Evolutionary conservation across 2,888 invertebrate genomes (phyloP), one percentile per base, ranked within the genome.

Genomic region (Drosophila paucipuncta): DNA sequence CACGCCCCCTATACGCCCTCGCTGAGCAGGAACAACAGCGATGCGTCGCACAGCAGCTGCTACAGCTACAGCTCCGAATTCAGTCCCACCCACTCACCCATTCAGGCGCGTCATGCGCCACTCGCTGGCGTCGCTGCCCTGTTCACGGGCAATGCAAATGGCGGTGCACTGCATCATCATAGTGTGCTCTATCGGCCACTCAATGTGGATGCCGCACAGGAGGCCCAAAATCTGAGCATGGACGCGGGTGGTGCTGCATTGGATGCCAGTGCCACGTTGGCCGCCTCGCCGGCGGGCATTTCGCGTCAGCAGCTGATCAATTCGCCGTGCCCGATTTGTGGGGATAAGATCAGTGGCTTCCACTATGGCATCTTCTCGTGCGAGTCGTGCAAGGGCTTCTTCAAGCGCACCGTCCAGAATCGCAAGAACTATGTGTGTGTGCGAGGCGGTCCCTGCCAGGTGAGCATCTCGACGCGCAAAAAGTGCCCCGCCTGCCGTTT

Each of bases 341-440:
- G 98, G 4, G 98, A 98, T 94, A 97, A 98, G 93, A 98, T 98
- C 92, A 98, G 98, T 84, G 98, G 99, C 35, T 99, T 99, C 94
- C 99, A 99, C 94, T 99, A 99, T 93, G 99, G 99, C 16, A 99
- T 99, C 88, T 99, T 98, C 94, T 98, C 98, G 16, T 99, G 99
- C 94, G 99, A 99, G 93, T 98, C 98, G 28, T 99, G 99, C 94
- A 99, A 99, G 94, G 99, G 99, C 3, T 99, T 99, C 94, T 99
- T 99, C 94, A 99, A 99, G 94, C 95, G 99, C 73, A 99, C 99
- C 28, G 99, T 99, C n/a, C 99, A 99, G 94, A 99, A 99, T 93
- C 96, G 98, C 83, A 99, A 99, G 94, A 98, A 98, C 93, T 99
- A 99, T 94, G 97, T 98, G 91, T 99, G 99, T 92, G 94, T 97